Evolutionary conservation across 1,140 invertebrate species (phyloP), one percentile per base, ranked within the genome.

Genomic region (Drosophila elegans): DNA sequence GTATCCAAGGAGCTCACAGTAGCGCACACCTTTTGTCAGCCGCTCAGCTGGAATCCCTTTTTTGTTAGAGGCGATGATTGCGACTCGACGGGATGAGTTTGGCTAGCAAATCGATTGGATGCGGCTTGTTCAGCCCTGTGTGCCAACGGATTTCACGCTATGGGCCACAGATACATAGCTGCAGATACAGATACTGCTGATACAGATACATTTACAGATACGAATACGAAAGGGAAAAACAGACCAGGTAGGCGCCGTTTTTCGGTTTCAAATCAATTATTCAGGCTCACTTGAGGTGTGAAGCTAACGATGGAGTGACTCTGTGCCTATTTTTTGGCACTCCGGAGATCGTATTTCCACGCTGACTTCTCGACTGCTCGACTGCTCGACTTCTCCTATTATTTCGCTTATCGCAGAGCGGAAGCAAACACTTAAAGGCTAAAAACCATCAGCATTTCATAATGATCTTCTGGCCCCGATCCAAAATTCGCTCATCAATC

Each of bases 91-190:
- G 11, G 39, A 46, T 63, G 59, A 66, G 69, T 66, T 77, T 45
- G 32, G 49, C 51, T 55, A 41, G 34, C 55, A 72, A 88, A 89
- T 88, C 76, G 80, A 88, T 88, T 89, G 54, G 79, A 59, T 67
- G 73, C 84, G 84, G 80, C 84, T 89, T 66, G 84, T 88, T 88
- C 74, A 71, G 55, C 49, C 25, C 49, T 80, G 67, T 86, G 83
- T 76, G 62, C 66, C 74, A 79, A 82, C 63, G 75, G 76, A 88
- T 88, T 88, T 82, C 53, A 86, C 71, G 78, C 74, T 66, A 45
- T 21, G 60, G 55, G 72, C 82, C 73, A 46, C 42, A 69, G 48
- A 78, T 78, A 78, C 68, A 39, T 61, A 77, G 74, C 69, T 61
- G 62, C 75, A 86, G 60, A 38, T 53, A 67, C 42, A 76, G 62